phyloP scores from a whole-genome alignment of 2,113 vertebrate genomes.

The Ailurus styani region DNA sequence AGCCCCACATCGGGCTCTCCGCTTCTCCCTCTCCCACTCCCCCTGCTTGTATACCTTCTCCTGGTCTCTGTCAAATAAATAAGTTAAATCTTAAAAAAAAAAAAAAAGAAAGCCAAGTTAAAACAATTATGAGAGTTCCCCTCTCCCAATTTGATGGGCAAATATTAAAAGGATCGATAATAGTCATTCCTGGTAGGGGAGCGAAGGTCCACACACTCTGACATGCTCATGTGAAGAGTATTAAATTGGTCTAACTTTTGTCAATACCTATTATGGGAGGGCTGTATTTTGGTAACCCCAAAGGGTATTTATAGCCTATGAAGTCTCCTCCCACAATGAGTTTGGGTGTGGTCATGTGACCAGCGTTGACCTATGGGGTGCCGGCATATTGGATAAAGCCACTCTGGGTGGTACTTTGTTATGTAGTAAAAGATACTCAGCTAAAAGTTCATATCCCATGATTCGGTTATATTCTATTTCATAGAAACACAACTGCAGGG shows the following conservation, averaged over 20 bases:
- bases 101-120: not conserved
- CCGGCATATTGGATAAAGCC: not conserved
- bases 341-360: not conserved
- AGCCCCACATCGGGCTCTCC: too few species aligned
- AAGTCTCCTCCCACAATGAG: not conserved
- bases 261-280: too few species aligned
- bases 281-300: not conserved
- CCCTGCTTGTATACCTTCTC: too few species aligned
- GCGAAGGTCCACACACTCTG: not conserved
- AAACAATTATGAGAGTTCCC: not conserved
- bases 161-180: not conserved
- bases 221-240: fast-evolving
- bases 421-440: not conserved
- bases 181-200: too few species aligned
- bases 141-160: not conserved
- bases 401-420: not conserved
- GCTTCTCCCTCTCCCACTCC: too few species aligned
- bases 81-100: too few species aligned
- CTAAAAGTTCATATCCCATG: not conserved
- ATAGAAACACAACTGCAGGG: not conserved
- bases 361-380: not conserved
- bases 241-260: fast-evolving
- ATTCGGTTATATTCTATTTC: not conserved
- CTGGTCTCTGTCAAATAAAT: too few species aligned
- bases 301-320: too few species aligned